A percentile compares a stretch with the other conserved stretches of the same genome.
phyloP scores from a whole-genome alignment of 30 jellyfish, hydroid and myxozoan species.

The Hydractinia echinata region DNA sequence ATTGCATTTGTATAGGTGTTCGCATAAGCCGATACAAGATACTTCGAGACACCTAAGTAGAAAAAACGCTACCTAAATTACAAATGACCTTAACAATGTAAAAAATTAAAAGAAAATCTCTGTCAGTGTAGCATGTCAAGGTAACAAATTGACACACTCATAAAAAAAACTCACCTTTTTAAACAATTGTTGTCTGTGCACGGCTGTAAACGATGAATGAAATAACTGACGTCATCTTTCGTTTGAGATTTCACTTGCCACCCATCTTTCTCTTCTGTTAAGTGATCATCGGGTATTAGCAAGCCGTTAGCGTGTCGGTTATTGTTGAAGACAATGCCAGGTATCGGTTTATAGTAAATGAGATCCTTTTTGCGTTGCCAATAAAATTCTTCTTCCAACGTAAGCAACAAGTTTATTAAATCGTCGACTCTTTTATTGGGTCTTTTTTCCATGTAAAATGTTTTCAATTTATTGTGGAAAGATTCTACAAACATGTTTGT shows the following conservation, averaged over 20 bases:
- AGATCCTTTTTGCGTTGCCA: too few relatives aligned
- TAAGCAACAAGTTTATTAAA: too few relatives aligned
- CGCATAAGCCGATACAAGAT: conserved; percentile 2
- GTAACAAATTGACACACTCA: too few relatives aligned
- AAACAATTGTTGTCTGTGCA: too few relatives aligned
- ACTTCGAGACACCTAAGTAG: neutral
- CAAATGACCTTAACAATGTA: neutral
- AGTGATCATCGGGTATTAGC: conserved; percentile 15
- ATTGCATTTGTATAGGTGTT: neutral
- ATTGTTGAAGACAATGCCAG: neutral
- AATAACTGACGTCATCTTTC: neutral
- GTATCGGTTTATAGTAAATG: conserved; percentile 30
- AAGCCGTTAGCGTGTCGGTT: neutral
- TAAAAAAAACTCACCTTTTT: too few relatives aligned
- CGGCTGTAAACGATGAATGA: too few relatives aligned
- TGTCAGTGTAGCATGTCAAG: too few relatives aligned
- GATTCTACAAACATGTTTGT: conserved; percentile 36
- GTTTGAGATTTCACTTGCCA: neutral
- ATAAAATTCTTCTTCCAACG: too few relatives aligned
- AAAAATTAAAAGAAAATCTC: too few relatives aligned
- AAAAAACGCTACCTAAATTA: neutral
- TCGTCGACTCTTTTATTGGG: too few relatives aligned
- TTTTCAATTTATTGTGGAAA: conserved; percentile 41
- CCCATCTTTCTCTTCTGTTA: conserved; percentile 15
- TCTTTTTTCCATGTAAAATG: too few relatives aligned